Conservation (phyloP, 1,140 invertebrate species). For the Eriocheir sinensis region DNA sequence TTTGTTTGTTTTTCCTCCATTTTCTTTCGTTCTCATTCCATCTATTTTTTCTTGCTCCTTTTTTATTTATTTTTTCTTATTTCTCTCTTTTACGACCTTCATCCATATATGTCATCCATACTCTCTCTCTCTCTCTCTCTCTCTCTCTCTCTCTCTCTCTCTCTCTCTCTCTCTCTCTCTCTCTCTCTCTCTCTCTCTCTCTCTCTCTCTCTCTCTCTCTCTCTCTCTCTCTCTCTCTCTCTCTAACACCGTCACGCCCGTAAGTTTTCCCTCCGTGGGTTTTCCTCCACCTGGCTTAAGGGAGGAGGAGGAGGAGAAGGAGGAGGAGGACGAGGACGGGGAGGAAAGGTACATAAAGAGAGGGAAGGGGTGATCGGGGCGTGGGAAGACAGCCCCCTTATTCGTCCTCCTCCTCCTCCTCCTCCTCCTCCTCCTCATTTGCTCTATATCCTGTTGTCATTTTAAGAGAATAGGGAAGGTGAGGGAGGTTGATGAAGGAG, state of each 20-base stretch:
- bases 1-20: neutral
- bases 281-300: too few relatives aligned
- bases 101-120: too few relatives aligned
- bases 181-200: neutral
- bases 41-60: neutral
- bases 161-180: neutral
- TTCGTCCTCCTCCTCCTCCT: constrained; percentile 23
- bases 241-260: too few relatives aligned
- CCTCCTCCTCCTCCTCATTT: too few relatives aligned
- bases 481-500: neutral
- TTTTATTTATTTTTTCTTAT: neutral
- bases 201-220: neutral
- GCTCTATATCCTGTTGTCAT: too few relatives aligned
- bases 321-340: neutral
- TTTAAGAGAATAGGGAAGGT: too few relatives aligned
- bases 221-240: neutral
- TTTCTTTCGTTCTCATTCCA: neutral
- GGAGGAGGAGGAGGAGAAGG: neutral
- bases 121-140: constrained; percentile 3
- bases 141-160: neutral
- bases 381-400: neutral
- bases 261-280: too few relatives aligned
- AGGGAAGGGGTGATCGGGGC: neutral
- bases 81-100: neutral
- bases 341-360: neutral